phyloP scores from a whole-genome alignment of 2,888 invertebrate genomes.

The Syritta pipiens region DNA sequence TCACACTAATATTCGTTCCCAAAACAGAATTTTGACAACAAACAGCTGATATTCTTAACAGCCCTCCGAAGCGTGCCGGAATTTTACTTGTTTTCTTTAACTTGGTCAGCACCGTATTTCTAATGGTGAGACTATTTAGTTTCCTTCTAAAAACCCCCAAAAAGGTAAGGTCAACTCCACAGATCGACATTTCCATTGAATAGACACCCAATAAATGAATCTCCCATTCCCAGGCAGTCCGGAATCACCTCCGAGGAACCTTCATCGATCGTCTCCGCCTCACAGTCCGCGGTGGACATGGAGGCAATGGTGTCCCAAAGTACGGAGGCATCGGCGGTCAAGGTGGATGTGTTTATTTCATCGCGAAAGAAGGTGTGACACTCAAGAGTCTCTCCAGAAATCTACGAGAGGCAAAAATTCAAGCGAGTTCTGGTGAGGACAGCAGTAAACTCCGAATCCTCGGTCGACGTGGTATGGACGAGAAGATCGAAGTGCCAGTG shows the following conservation, averaged over 20 bases:
- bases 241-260: slow-evolving; percentile 75
- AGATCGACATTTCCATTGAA: neutral
- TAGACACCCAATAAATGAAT: neutral
- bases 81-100: neutral
- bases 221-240: slow-evolving; percentile 70
- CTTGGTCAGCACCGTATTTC: no score
- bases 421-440: slow-evolving; percentile 86
- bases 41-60: slow-evolving; percentile 47
- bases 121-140: slow-evolving; percentile 76
- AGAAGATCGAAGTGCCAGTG: slow-evolving; percentile 87
- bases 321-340: slow-evolving; percentile 95
- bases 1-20: no score
- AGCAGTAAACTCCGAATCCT: slow-evolving; percentile 87
- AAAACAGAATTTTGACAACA: no score
- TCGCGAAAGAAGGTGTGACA: slow-evolving; percentile 83
- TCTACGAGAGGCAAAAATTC: slow-evolving; percentile 73
- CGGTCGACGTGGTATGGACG: slow-evolving; percentile 86
- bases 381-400: slow-evolving; percentile 80
- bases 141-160: slow-evolving; percentile 74
- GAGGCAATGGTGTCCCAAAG: slow-evolving; percentile 86
- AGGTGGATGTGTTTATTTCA: slow-evolving; percentile 91
- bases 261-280: slow-evolving; percentile 91
- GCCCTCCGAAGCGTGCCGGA: neutral
- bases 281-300: slow-evolving; percentile 90
- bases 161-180: slow-evolving; percentile 70